Conservation (phyloP, 92 coral and sea anemone genomes). For the Palythoa heliodiscus region DNA sequence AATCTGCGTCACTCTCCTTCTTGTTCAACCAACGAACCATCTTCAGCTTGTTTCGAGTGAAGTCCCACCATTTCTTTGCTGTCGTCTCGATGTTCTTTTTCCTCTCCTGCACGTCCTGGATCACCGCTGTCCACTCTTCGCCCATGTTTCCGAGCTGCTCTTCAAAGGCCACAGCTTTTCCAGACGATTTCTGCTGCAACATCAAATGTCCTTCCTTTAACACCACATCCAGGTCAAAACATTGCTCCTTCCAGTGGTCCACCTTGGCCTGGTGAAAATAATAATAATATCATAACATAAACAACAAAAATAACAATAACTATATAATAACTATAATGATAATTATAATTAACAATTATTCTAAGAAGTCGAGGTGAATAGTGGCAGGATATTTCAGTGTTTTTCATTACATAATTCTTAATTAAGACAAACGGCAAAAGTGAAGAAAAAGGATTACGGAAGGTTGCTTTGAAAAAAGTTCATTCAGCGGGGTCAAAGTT, state of each 20-base stretch:
- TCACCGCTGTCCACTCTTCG: slow-evolving; percentile 89
- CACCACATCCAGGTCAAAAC: slow-evolving; percentile 90
- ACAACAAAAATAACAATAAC: not conserved
- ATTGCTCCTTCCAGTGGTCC: slow-evolving; percentile 87
- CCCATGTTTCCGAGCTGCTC: slow-evolving; percentile 86
- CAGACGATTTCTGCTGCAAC: slow-evolving; percentile 86
- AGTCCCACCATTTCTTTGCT: slow-evolving; percentile 99
- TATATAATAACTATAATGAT: not conserved
- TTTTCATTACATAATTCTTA: too few species aligned
- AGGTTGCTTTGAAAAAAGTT: too few species aligned
- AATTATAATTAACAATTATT: too few species aligned
- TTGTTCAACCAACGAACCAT: slow-evolving; percentile 98
- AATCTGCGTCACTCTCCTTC: slow-evolving; percentile 89
- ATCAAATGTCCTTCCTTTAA: slow-evolving; percentile 92
- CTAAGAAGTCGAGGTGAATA: too few species aligned
- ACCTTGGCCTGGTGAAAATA: slow-evolving; percentile 73
- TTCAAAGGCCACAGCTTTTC: slow-evolving; percentile 86
- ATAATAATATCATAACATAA: too few species aligned
- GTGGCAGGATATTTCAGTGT: too few species aligned
- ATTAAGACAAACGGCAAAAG: too few species aligned
- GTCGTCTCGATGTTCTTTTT: slow-evolving; percentile 92
- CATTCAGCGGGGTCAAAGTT: too few species aligned
- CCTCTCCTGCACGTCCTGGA: slow-evolving; percentile 86
- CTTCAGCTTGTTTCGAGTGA: slow-evolving; percentile 95
- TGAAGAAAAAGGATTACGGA: too few species aligned